These are phyloP conservation scores for Hipparchia semele DNA, from an alignment of 2,888 invertebrate species.

Conservation along the genomic window DNA sequence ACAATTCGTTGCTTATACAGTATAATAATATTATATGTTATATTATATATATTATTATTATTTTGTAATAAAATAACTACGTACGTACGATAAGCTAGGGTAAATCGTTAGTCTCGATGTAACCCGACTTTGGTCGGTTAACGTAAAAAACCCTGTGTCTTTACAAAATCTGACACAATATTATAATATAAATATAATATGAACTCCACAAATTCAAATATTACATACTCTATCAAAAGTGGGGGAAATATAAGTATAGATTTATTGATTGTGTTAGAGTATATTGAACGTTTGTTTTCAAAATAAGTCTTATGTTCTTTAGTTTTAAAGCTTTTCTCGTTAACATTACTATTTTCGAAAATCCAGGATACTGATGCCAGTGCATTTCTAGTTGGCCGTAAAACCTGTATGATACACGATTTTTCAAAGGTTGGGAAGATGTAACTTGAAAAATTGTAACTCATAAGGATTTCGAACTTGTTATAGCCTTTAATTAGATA, in stretches of 20 bases:
- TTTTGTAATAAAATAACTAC: slow-evolving; percentile 32
- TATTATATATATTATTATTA: not conserved
- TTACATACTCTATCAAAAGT: not conserved
- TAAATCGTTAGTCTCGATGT: slow-evolving; percentile 68
- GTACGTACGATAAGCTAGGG: slow-evolving; percentile 48
- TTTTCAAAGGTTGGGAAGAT: too few species aligned
- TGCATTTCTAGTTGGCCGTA: not conserved
- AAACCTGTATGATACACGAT: not conserved
- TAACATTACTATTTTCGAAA: not conserved
- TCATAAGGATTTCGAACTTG: not conserved
- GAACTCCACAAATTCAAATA: slow-evolving; percentile 39
- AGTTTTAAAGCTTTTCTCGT: slow-evolving; percentile 12
- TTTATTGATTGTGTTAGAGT: not conserved
- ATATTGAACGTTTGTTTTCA: slow-evolving; percentile 8
- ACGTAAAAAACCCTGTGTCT: slow-evolving; percentile 54
- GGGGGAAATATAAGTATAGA: slow-evolving; percentile 2
- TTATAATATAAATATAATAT: slow-evolving; percentile 30
- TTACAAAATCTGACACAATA: slow-evolving; percentile 43
- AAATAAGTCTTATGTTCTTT: slow-evolving; percentile 5
- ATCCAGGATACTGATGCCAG: not conserved
- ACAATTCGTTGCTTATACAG: not conserved
- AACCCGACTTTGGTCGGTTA: slow-evolving; percentile 48
- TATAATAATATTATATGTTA: too few species aligned
- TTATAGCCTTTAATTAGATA: not conserved
- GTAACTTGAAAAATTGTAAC: not conserved